Conservation (phyloP, 2,113 vertebrate genomes). For the Megalops atlanticus region DNA sequence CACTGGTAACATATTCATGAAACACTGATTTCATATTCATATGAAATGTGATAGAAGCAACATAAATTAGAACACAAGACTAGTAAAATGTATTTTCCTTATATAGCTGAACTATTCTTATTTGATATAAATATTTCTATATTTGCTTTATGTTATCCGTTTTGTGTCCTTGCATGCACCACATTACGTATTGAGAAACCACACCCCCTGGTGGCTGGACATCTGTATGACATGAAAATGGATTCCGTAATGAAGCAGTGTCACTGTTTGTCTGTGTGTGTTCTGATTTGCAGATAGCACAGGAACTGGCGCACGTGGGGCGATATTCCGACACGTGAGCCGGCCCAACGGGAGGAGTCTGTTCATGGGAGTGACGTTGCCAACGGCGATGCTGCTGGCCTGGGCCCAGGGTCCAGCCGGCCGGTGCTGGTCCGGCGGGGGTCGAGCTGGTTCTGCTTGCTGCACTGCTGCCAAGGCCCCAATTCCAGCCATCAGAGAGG, state of each 20-base stretch:
- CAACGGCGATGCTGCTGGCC: background rate
- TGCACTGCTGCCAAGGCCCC: too few species aligned
- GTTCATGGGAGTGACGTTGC: conserved; percentile 9
- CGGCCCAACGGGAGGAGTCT: background rate
- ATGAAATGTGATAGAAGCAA: too few species aligned
- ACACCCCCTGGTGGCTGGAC: too few species aligned
- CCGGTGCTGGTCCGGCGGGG: background rate
- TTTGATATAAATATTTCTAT: too few species aligned
- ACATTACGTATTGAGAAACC: too few species aligned
- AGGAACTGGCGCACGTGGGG: background rate
- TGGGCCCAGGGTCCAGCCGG: background rate
- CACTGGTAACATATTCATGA: too few species aligned
- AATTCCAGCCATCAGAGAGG: background rate
- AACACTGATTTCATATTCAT: too few species aligned
- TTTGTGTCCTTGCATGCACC: too few species aligned
- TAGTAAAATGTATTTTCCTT: too few species aligned
- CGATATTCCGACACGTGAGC: background rate
- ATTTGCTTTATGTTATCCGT: too few species aligned
- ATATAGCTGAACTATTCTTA: too few species aligned
- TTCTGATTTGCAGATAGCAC: conserved; percentile 17
- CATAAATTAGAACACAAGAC: too few species aligned
- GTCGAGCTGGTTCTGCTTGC: background rate
- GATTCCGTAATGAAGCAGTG: background rate
- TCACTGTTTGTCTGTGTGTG: background rate
- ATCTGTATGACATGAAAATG: background rate